phyloP scores from a whole-genome alignment of 2,888 invertebrate species.

The Linnaemya vulpina region DNA sequence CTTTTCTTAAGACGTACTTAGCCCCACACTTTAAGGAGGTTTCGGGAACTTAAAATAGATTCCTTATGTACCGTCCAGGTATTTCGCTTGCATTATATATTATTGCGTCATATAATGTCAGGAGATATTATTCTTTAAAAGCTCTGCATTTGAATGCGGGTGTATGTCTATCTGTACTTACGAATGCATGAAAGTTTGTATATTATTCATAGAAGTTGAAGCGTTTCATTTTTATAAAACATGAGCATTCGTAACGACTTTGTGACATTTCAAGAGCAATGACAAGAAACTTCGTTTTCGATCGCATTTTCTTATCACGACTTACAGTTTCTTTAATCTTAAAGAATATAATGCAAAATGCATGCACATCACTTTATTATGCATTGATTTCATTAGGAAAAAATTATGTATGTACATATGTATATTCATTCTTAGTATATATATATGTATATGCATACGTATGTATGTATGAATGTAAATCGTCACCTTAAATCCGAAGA shows the following conservation, averaged over 20 bases:
- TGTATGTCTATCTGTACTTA: not conserved
- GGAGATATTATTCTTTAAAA: slow-evolving; percentile 18
- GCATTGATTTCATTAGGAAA: no score
- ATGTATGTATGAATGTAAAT: no score
- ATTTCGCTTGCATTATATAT: no score
- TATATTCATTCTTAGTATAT: no score
- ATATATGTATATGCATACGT: no score
- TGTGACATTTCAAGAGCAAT: slow-evolving; percentile 54
- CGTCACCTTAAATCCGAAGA: no score
- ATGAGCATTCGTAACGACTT: slow-evolving; percentile 27
- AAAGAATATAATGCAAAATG: not conserved
- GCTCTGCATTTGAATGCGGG: slow-evolving; percentile 1
- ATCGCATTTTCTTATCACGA: slow-evolving; percentile 50
- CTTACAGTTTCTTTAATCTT: slow-evolving; percentile 12
- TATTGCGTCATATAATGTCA: not conserved
- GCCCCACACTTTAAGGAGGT: no score
- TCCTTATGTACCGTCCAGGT: no score
- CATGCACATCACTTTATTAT: no score
- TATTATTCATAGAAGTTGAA: not conserved
- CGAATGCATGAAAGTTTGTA: not conserved
- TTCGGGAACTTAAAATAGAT: no score
- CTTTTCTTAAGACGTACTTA: no score
- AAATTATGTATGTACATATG: not conserved
- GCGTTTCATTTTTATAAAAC: slow-evolving; percentile 17
- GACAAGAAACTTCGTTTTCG: slow-evolving; percentile 22